phyloP scores from a whole-genome alignment of 1,140 invertebrate genomes.

The Adelges cooleyi region DNA sequence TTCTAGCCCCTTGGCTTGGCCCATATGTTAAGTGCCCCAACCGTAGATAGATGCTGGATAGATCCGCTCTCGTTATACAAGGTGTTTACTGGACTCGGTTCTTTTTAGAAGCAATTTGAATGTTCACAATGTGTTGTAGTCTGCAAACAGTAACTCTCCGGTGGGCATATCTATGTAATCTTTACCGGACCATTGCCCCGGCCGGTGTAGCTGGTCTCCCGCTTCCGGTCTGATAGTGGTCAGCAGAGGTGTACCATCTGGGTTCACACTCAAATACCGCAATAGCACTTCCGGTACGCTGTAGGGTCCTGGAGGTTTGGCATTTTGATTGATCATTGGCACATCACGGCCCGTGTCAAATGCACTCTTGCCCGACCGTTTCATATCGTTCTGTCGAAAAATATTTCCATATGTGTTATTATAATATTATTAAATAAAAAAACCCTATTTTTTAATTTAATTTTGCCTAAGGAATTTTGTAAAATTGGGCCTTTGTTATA shows the following conservation, averaged over 20 bases:
- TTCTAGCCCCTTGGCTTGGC: too few species aligned
- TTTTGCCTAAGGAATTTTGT: too few species aligned
- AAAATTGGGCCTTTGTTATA: too few species aligned
- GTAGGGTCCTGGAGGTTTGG: neutral
- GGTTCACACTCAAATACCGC: slow-evolving; percentile 48
- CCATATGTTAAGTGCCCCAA: too few species aligned
- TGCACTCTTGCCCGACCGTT: slow-evolving; percentile 43
- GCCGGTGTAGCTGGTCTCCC: neutral
- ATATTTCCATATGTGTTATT: slow-evolving; percentile 21
- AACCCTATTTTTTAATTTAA: neutral
- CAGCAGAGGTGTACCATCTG: slow-evolving; percentile 46
- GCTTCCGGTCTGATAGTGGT: slow-evolving; percentile 41
- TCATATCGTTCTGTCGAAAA: slow-evolving; percentile 32
- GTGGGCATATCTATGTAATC: slow-evolving; percentile 2
- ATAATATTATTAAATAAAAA: slow-evolving; percentile 30
- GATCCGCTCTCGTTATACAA: too few species aligned
- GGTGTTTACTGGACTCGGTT: too few species aligned
- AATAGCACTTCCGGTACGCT: slow-evolving; percentile 42
- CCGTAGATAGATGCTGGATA: too few species aligned
- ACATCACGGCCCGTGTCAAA: slow-evolving; percentile 46
- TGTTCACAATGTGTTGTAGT: too few species aligned
- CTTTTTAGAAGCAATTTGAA: too few species aligned
- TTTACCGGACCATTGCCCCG: neutral
- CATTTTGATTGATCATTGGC: neutral
- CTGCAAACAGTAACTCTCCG: too few species aligned